phyloP scores from a whole-genome alignment of 2,797 vertebrate genomes.

The Myotis planiceps region DNA sequence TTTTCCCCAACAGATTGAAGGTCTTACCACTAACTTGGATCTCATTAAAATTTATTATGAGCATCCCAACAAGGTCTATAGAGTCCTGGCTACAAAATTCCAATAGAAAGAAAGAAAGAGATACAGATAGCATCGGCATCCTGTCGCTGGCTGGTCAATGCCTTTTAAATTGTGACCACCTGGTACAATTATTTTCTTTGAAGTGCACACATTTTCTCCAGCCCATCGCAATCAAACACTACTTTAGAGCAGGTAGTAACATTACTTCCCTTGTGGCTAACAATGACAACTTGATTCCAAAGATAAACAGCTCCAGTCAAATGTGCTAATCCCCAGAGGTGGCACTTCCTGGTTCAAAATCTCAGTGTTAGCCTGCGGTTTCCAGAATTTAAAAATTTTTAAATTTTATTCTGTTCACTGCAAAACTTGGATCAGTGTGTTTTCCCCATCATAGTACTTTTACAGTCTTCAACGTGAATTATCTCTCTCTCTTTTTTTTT shows the following conservation, averaged over 20 bases:
- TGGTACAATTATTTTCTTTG: conserved; percentile 60
- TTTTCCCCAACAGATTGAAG: background rate
- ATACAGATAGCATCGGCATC: background rate
- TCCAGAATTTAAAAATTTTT: background rate
- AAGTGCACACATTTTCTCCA: conserved; percentile 59
- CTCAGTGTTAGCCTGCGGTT: conserved; percentile 57
- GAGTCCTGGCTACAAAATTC: background rate
- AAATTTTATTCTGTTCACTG: background rate
- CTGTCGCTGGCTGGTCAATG: background rate
- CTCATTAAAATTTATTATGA: conserved; percentile 39
- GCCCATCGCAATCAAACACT: conserved; percentile 67
- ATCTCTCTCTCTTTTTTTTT: background rate
- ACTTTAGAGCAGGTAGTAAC: conserved; percentile 76
- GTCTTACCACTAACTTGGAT: conserved; percentile 25
- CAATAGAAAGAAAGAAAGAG: background rate
- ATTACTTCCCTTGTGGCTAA: conserved; percentile 65
- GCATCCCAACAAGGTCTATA: background rate
- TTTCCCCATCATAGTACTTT: background rate
- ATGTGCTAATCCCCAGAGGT: conserved; percentile 55
- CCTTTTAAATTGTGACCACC: conserved; percentile 52
- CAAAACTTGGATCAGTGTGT: conserved; percentile 20
- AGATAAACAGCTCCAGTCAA: conserved; percentile 33
- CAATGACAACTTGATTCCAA: conserved; percentile 76
- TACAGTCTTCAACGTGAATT: conserved; percentile 18
- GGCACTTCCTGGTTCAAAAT: conserved; percentile 58